Base-by-base conservation (phyloP, 37 sponge, comb jelly and placozoan genomes). In the Ianthella basta region DNA sequence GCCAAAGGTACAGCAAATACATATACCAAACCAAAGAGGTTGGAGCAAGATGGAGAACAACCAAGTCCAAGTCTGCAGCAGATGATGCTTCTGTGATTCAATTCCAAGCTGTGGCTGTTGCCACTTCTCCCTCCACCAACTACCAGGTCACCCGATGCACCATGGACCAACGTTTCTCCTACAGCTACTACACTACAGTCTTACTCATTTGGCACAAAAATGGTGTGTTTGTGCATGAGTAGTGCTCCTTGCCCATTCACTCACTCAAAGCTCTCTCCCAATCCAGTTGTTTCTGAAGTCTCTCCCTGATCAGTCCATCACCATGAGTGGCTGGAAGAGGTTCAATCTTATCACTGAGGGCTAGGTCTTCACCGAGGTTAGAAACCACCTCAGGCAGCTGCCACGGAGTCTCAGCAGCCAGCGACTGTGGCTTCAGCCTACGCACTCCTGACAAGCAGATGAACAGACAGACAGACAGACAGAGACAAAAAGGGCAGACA, bases 191-290 rank as follows among this genome's bases (percentile, higher is more conserved):
- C n/a, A n/a, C n/a, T n/a, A n/a, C n/a, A n/a, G n/a, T n/a, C n/a
- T n/a, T n/a, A n/a, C n/a, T n/a, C n/a, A n/a, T n/a, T n/a, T n/a
- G n/a, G n/a, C n/a, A n/a, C 50, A 44, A 44, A 44, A 8, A 3
- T 10, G 50, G 50, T 44, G 50, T 44, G 50, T 44, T 3, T 44
- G 50, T 44, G 50, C 8, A 3, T 44, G 8, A 3, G 50, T 44
- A 8, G 6, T 44, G 50, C 50, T 44, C 50, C 50, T 44, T 8
- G 8, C 6, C 8, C 50, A 44, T 3, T 44, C 3, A 34, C 91
- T 86, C 82, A 94, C 94, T 66, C 30, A 90, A 88, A 27, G 91
- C 94, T 21, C 81, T 59, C 66, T 69, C 85, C 94, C 94, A 94
- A 30, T 60, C 64, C 6, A 23, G 19, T 23, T 79, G 59, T 32